phyloP scores from a whole-genome alignment of 2,888 invertebrate species.

The Drosophila histrio region DNA sequence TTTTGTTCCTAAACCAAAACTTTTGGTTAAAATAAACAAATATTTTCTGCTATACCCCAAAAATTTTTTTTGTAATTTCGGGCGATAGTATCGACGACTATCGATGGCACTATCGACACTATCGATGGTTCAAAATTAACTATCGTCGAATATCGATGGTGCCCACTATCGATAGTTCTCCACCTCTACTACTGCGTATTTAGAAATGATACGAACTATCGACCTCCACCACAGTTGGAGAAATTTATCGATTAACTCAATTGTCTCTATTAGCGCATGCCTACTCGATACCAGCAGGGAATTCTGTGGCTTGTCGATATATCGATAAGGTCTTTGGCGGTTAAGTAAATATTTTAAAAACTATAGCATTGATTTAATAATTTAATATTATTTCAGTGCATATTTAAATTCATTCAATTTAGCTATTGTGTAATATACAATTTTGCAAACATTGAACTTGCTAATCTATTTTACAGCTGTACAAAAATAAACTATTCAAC shows the following conservation, averaged over 20 bases:
- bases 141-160: too few species aligned
- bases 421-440: neutral
- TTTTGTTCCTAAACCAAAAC: too few species aligned
- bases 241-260: neutral
- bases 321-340: constrained; percentile 7
- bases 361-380: neutral
- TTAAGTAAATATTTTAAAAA: neutral
- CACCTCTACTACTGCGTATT: neutral
- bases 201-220: constrained; percentile 1
- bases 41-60: too few species aligned
- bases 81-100: too few species aligned
- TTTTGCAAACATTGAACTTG: neutral
- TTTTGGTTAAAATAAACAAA: too few species aligned
- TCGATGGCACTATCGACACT: too few species aligned
- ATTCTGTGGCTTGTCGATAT: neutral
- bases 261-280: neutral
- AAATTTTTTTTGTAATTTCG: too few species aligned
- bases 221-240: constrained; percentile 1
- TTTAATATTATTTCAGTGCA: too few species aligned
- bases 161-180: too few species aligned
- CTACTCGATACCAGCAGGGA: neutral
- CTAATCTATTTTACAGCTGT: neutral
- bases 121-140: too few species aligned
- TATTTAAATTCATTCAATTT: neutral
- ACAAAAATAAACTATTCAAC: neutral